Percentiles rank a stretch among this genome's conserved stretches.
Conservation (phyloP, 2,888 invertebrate species). For the Phengaris arion region DNA sequence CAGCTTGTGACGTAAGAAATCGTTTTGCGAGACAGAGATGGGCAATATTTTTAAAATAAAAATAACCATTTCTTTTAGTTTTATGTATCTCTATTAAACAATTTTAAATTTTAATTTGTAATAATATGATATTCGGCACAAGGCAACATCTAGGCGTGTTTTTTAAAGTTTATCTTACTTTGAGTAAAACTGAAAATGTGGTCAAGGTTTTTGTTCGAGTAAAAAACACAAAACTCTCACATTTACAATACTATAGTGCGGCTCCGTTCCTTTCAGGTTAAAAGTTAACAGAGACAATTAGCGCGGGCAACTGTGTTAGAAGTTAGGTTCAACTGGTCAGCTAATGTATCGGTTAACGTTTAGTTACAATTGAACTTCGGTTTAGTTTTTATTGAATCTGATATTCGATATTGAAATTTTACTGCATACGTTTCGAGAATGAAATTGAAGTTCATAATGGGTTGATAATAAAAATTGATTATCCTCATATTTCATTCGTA, state of each 20-base stretch:
- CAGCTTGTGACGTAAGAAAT: no score
- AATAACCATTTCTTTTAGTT: no score
- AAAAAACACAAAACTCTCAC: background rate
- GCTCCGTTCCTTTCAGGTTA: conserved; percentile 22
- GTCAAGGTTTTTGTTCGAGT: background rate
- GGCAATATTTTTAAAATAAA: no score
- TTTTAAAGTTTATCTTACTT: background rate
- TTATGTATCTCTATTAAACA: no score
- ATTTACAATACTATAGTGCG: background rate
- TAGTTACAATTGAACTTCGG: conserved; percentile 23
- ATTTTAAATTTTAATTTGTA: no score
- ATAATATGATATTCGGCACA: no score
- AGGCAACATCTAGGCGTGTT: background rate
- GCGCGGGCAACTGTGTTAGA: conserved; percentile 38
- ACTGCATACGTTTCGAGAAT: background rate
- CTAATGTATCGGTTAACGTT: conserved; percentile 39
- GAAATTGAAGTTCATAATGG: background rate
- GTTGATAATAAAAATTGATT: background rate
- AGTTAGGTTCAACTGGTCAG: conserved; percentile 42
- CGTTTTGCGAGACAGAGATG: no score
- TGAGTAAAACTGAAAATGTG: background rate
- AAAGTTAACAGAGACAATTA: conserved; percentile 26
- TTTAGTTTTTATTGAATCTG: conserved; percentile 18
- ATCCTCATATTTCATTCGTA: background rate
- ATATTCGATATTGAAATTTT: conserved; percentile 9